Percentiles rank a stretch among this genome's conserved stretches.
These are phyloP conservation scores for Plemyria rubiginata DNA, from an alignment of 2,888 invertebrate genomes.

Conservation along the genomic window DNA sequence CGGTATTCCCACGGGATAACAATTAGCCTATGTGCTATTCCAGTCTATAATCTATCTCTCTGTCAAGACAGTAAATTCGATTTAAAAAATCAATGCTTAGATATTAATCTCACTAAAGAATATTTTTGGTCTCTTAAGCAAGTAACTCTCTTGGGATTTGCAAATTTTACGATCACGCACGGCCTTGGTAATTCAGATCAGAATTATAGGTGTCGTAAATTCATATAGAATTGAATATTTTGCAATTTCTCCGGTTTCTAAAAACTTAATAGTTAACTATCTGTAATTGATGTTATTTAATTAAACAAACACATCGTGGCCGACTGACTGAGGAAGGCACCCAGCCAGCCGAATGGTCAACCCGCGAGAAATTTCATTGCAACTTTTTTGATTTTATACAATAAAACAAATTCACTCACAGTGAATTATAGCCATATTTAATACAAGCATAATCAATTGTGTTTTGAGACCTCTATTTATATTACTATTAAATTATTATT, in stretches of 20 bases:
- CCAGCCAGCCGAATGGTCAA: no score
- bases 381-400: background rate
- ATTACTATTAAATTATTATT: no score
- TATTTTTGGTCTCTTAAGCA: constrained; percentile 1
- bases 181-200: constrained; percentile 1
- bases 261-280: background rate
- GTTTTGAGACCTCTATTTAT: no score
- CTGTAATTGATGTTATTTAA: background rate
- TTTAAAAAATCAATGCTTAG: background rate
- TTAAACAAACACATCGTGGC: background rate
- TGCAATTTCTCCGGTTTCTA: background rate
- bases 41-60: no score
- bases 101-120: background rate
- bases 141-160: background rate
- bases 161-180: constrained; percentile 3
- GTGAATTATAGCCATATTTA: no score
- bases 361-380: background rate
- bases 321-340: background rate
- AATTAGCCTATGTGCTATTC: no score
- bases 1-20: no score
- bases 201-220: constrained; percentile 1
- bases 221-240: background rate
- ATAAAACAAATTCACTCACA: no score
- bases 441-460: no score
- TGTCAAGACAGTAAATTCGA: no score